Conservation (phyloP, 2,113 vertebrate genomes). For the Channa argus region DNA sequence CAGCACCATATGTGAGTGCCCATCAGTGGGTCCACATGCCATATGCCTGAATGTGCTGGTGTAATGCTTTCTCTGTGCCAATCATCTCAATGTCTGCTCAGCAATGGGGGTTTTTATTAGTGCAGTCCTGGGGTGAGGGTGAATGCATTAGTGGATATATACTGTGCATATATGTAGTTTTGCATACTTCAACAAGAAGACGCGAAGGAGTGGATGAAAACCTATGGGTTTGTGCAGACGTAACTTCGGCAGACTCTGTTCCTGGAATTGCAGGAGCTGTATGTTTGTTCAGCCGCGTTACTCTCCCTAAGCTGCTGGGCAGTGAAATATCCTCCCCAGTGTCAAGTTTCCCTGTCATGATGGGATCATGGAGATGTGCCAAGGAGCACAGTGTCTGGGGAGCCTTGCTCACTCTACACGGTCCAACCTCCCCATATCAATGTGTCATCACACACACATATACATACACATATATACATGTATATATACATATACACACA, state of each 20-base stretch:
- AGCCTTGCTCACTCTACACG: conserved; percentile 41
- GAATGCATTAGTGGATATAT: neutral
- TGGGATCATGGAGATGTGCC: conserved; percentile 69
- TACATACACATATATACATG: no score
- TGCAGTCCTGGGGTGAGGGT: conserved; percentile 23
- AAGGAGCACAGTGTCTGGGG: conserved; percentile 64
- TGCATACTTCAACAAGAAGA: neutral
- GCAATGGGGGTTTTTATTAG: conserved; percentile 57
- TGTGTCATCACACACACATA: conserved; percentile 56
- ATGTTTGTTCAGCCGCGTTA: conserved; percentile 54
- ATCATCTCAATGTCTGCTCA: conserved; percentile 66
- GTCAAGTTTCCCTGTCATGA: conserved; percentile 72
- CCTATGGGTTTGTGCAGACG: conserved; percentile 19
- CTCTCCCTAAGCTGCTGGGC: conserved; percentile 60
- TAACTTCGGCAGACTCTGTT: conserved; percentile 33
- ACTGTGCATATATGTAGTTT: neutral
- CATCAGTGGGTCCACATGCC: conserved; percentile 82
- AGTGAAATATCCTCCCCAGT: conserved; percentile 73
- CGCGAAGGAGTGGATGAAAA: conserved; percentile 11
- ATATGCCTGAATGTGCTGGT: conserved; percentile 83
- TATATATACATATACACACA: conserved; percentile 42
- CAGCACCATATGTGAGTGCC: conserved; percentile 81
- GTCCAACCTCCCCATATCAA: conserved; percentile 38
- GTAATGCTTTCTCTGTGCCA: conserved; percentile 78
- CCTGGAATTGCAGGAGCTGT: conserved; percentile 46